phyloP scores from a whole-genome alignment of 2,113 vertebrate genomes.

The Puntigrus tetrazona region DNA sequence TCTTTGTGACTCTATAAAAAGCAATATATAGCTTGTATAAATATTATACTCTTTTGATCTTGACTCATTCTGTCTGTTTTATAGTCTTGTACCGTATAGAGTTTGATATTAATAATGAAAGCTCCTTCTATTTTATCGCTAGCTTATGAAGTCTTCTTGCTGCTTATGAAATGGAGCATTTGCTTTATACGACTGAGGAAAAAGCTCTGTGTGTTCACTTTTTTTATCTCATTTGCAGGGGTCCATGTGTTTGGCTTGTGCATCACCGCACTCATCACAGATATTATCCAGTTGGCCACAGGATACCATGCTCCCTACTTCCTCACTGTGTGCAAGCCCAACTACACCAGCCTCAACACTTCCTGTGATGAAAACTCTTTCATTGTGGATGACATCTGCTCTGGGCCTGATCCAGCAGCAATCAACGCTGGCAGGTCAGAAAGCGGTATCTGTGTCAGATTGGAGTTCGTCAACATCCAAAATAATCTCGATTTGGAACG shows the following conservation, averaged over 20 bases:
- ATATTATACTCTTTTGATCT: background rate
- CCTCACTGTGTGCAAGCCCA: slow-evolving; percentile 96
- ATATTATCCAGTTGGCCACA: slow-evolving; percentile 95
- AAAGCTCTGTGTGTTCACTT: background rate
- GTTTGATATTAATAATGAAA: slow-evolving; percentile 5
- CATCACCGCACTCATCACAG: slow-evolving; percentile 94
- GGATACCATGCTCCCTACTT: slow-evolving; percentile 96
- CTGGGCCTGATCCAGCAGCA: slow-evolving; percentile 83
- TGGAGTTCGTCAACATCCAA: background rate
- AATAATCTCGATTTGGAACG: background rate
- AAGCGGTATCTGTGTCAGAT: background rate
- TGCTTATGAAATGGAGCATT: background rate
- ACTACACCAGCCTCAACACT: slow-evolving; percentile 90
- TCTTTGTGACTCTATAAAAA: slow-evolving; percentile 3
- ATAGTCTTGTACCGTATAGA: background rate
- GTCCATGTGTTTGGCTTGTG: slow-evolving; percentile 96
- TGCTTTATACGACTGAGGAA: background rate
- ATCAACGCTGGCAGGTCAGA: slow-evolving; percentile 92
- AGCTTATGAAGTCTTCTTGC: slow-evolving; percentile 7
- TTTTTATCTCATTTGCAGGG: slow-evolving; percentile 71
- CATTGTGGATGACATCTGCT: slow-evolving; percentile 94
- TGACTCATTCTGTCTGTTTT: slow-evolving; percentile 12
- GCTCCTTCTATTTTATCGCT: background rate
- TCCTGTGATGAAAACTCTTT: slow-evolving; percentile 95
- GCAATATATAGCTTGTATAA: background rate